Conservation (phyloP, 2,888 invertebrate genomes). For the Hirtodrosophila trivittata region DNA sequence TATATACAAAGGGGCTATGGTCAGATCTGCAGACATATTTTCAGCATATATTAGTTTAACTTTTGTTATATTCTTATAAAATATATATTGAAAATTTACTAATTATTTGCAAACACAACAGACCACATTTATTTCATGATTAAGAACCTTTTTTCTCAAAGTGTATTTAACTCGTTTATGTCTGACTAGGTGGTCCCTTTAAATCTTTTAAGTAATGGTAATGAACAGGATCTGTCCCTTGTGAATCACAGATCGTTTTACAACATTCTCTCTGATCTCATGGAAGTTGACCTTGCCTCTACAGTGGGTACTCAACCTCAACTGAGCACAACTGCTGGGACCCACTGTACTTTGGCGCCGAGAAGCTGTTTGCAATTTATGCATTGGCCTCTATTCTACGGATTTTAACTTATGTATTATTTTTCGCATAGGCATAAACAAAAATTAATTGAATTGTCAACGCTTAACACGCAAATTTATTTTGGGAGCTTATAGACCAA, state of each 20-base stretch:
- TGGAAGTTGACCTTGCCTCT: slow-evolving; percentile 35
- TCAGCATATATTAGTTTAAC: no score
- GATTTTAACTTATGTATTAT: slow-evolving; percentile 8
- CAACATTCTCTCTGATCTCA: slow-evolving; percentile 36
- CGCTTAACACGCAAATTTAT: slow-evolving; percentile 37
- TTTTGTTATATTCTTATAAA: no score
- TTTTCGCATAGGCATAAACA: slow-evolving; percentile 25
- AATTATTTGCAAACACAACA: no score
- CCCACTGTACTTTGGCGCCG: slow-evolving; percentile 43
- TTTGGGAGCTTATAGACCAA: slow-evolving; percentile 21
- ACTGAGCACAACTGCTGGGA: slow-evolving; percentile 2
- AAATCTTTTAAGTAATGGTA: neutral
- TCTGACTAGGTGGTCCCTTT: neutral
- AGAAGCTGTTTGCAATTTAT: slow-evolving; percentile 16
- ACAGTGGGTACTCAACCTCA: neutral
- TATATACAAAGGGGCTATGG: no score
- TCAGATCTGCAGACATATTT: no score
- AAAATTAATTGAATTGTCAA: slow-evolving; percentile 71
- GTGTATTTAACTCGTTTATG: slow-evolving; percentile 15
- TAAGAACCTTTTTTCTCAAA: no score
- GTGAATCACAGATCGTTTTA: slow-evolving; percentile 2
- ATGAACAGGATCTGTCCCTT: slow-evolving; percentile 31
- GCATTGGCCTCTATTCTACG: slow-evolving; percentile 27
- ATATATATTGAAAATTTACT: no score
- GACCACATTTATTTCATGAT: no score